Base-by-base conservation (phyloP, 23 tunicate species). In the Trididemnum miniatum region DNA sequence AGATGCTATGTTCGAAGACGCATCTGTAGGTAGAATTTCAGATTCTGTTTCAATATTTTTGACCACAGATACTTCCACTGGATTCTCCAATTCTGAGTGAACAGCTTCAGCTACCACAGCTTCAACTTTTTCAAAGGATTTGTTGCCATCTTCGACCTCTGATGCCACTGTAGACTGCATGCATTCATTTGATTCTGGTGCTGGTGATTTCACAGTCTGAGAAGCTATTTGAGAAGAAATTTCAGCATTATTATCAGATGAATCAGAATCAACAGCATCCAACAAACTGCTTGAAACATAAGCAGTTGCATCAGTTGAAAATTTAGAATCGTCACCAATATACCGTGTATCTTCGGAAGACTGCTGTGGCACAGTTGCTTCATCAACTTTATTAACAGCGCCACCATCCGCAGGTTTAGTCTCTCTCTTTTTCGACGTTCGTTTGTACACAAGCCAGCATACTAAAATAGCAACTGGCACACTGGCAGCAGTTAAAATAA, bases 391-490 rank as follows among this genome's bases (percentile, higher is more conserved):
- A 44, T 44, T 44, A 7, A 15, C 54, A 7, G 54, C 9, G 54
- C 54, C 54, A 44, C 15, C 54, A 15, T 44, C 54, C 15, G 9
- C 15, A 7, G 9, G 9, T 9, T 44, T 44, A 44, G 54, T 7
- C 9, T 44, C 54, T 44, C 15, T 44, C 15, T 15, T 44, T 7
- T 44, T 44, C 9, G 12, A 44, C 18, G 81, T 35, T 74, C 51
- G 52, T 51, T 67, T 78, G 72, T 79, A 86, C 3, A 86, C 83
- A 37, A 54, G 69, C 90, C 90, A 86, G 49, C 90, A 71, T 0
- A 86, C 26, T 36, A 86, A 20, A 35, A 86, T 7, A 23, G 84
- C 90, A 49, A 86, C 31, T 33, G 90, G 90, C 67, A 86, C 51
- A 34, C 73, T 79, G 31, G 80, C 69, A 34, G 80, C 90, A 34